Percentiles rank a stretch among this genome's conserved stretches.
Conservation (phyloP, 2,888 invertebrate genomes). For the Silvanus unidentatus region DNA sequence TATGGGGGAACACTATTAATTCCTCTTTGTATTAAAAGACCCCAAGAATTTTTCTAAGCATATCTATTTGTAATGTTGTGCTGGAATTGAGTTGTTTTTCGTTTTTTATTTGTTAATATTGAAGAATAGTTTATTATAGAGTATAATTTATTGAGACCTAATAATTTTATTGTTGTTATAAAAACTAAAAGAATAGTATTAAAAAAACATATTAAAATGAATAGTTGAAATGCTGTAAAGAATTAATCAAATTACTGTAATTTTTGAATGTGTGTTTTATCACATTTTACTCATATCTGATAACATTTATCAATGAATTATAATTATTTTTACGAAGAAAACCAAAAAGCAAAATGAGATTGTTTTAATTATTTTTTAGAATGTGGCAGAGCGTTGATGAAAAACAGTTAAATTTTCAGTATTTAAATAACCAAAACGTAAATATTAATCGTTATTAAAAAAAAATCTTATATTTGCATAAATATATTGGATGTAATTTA, state of each 20-base stretch:
- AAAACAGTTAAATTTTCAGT: too few relatives aligned
- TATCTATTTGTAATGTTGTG: slow-evolving; percentile 13
- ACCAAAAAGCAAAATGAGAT: background rate
- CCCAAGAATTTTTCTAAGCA: slow-evolving; percentile 19
- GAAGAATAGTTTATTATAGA: slow-evolving; percentile 8
- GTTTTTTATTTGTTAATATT: slow-evolving; percentile 9
- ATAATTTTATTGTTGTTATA: slow-evolving; percentile 23
- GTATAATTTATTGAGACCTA: slow-evolving; percentile 17
- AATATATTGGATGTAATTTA: slow-evolving; percentile 24
- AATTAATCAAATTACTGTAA: too few relatives aligned
- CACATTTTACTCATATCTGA: slow-evolving; percentile 19
- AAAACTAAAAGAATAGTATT: slow-evolving; percentile 12
- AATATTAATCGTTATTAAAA: slow-evolving; percentile 23
- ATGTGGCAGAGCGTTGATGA: slow-evolving; percentile 8
- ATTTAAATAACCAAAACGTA: too few relatives aligned
- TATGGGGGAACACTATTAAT: too few relatives aligned
- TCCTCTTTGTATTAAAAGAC: slow-evolving; percentile 11
- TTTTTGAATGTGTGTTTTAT: slow-evolving; percentile 11
- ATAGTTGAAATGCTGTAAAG: slow-evolving; percentile 13
- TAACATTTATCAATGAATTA: background rate
- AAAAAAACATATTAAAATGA: slow-evolving; percentile 7
- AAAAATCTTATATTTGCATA: slow-evolving; percentile 29
- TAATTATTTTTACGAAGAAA: too few relatives aligned
- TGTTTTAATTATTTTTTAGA: slow-evolving; percentile 10
- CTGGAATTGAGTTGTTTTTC: slow-evolving; percentile 17